phyloP scores from a whole-genome alignment of 2,888 invertebrate genomes.

The Eupithecia vulgata region DNA sequence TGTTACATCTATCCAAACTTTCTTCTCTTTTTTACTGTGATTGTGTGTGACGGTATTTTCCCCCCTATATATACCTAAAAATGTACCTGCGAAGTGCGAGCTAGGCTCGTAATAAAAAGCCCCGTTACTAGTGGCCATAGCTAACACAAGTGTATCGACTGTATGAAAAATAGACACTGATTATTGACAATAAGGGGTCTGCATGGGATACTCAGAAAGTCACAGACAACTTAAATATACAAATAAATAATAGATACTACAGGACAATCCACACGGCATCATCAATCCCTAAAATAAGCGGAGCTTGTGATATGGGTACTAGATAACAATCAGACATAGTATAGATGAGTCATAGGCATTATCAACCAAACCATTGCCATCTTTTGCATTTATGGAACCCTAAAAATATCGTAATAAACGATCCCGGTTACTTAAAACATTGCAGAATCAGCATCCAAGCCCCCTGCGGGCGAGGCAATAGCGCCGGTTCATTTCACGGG shows the following conservation, averaged over 20 bases:
- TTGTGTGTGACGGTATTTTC: neutral
- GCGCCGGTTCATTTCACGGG: conserved; percentile 83
- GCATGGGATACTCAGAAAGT: neutral
- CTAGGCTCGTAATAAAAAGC: neutral
- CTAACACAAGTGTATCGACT: too few relatives aligned
- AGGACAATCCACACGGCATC: neutral
- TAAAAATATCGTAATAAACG: conserved; percentile 6
- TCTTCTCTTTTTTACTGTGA: neutral
- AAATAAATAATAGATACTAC: too few relatives aligned
- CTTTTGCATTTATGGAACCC: too few relatives aligned
- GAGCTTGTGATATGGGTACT: neutral
- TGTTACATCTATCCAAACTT: neutral
- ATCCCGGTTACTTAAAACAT: conserved; percentile 5
- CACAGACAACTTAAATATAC: neutral
- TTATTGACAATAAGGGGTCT: too few relatives aligned
- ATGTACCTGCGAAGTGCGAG: neutral
- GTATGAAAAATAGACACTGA: too few relatives aligned
- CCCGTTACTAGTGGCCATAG: neutral
- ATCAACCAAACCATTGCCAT: too few relatives aligned
- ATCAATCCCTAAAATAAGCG: neutral
- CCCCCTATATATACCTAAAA: neutral
- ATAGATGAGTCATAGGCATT: too few relatives aligned
- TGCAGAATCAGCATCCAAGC: conserved; percentile 46
- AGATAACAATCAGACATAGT: too few relatives aligned
- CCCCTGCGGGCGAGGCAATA: conserved; percentile 53